phyloP scores from a whole-genome alignment of 2,797 vertebrate genomes.

The Enteromius viviparus region DNA sequence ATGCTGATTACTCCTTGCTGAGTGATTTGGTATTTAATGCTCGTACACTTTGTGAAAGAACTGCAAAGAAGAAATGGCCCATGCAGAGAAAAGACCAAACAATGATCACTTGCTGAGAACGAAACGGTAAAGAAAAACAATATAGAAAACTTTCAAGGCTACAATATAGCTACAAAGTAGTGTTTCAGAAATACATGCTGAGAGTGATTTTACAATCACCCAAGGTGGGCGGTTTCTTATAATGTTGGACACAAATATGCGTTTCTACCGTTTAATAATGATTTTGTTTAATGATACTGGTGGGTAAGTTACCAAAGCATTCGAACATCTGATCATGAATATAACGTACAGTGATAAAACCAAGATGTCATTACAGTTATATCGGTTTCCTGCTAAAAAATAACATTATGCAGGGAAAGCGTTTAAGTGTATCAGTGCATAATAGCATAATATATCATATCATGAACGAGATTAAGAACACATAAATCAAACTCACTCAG shows the following conservation, averaged over 20 bases:
- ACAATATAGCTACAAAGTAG: not conserved
- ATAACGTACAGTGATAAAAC: not conserved
- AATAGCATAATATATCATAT: not conserved
- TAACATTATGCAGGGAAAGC: not conserved
- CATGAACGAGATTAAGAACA: not conserved
- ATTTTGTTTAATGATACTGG: not conserved
- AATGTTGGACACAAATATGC: not conserved
- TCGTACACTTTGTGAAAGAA: conserved; percentile 39
- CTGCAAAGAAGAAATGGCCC: conserved; percentile 14
- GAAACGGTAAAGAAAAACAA: conserved; percentile 27
- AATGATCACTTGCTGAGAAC: conserved; percentile 42
- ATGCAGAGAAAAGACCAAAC: conserved; percentile 36
- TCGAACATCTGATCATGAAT: not conserved
- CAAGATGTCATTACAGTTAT: not conserved
- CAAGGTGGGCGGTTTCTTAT: not conserved
- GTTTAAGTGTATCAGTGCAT: not conserved
- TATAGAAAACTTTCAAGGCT: not conserved
- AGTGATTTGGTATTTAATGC: conserved; percentile 50
- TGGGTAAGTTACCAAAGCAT: not conserved
- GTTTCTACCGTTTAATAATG: not conserved
- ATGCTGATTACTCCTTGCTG: conserved; percentile 48
- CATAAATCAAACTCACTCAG: not conserved
- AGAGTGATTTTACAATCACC: not conserved
- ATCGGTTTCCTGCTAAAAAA: not conserved
- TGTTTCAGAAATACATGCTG: not conserved